Evolutionary conservation across 1,140 invertebrate genomes (phyloP), one percentile per base, ranked within the genome.

Genomic region (Drosophila aff.): DNA sequence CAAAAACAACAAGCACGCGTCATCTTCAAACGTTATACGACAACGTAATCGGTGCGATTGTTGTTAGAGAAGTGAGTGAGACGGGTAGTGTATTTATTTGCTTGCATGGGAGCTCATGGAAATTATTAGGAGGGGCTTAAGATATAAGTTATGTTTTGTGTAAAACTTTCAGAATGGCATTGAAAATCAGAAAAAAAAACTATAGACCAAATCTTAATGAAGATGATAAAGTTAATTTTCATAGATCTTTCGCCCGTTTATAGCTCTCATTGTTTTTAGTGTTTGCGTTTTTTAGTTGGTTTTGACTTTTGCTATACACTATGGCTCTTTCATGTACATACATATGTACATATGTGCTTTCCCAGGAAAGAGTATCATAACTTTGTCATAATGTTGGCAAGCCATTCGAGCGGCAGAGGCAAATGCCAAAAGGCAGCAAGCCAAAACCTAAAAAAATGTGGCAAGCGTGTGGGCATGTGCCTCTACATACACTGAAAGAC

Each of bases 301-400:
- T 73, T 67, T 79, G 58, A 49, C 60, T 58, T 66, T 59, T 80
- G 57, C 61, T 26, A 57, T 21, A 40, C 36, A 7, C 36, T 55
- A 49, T 41, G n/a, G 23, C 52, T 60, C 38, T 69, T 43, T 76
- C 60, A 76, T 84, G 21, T 47, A 23, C 23, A 8, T 31, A 31
- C 1, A 5, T 26, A 49, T 8, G 10, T 26, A 49, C 23, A n/a
- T 26, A 49, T 16, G 41, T 68, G 66, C 83, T 79, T 82, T 85
- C 76, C 66, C 75, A 80, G 84, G 67, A 87, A 86, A 89, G 83
- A 86, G 83, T 89, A 79, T 86, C 84, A 86, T 89, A 80, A 87
- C 81, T 77, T 86, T 86, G 80, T 87, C 83, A 86, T 86, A 87
- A 80, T 86, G 85, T 86, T 86, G 83, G 83, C 83, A 86, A 78